A percentile compares a stretch with the other conserved stretches of the same genome.
These are phyloP conservation scores for Phymastichus coffea DNA, from an alignment of 1,140 invertebrate genomes.

Conservation along the genomic window DNA sequence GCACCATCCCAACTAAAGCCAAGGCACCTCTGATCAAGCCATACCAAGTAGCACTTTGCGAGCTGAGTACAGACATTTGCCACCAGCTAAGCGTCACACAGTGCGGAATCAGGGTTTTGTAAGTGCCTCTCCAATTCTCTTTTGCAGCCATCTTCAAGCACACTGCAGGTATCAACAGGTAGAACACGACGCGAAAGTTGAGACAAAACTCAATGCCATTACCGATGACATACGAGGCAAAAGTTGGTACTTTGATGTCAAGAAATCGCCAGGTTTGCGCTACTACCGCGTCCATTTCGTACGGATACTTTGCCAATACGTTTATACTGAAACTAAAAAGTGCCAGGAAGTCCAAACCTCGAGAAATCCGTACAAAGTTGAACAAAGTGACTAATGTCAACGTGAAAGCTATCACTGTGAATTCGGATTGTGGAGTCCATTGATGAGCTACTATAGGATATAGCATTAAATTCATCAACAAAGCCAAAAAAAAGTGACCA, in stretches of 20 bases:
- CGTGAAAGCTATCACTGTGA: slow-evolving; percentile 71
- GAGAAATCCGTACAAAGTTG: slow-evolving; percentile 62
- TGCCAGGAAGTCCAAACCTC: slow-evolving; percentile 69
- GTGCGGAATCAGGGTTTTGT: slow-evolving; percentile 77
- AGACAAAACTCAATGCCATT: slow-evolving; percentile 85
- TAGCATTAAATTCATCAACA: slow-evolving; percentile 72
- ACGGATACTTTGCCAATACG: slow-evolving; percentile 81
- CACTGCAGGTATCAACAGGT: slow-evolving; percentile 73
- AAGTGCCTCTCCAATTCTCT: slow-evolving; percentile 75
- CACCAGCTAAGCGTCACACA: slow-evolving; percentile 85
- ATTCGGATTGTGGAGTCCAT: slow-evolving; percentile 80
- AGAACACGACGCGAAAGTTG: slow-evolving; percentile 76
- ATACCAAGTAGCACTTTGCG: slow-evolving; percentile 78
- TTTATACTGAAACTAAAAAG: slow-evolving; percentile 78
- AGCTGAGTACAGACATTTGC: slow-evolving; percentile 76
- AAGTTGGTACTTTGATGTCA: slow-evolving; percentile 76
- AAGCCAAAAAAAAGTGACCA: slow-evolving; percentile 72
- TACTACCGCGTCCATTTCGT: slow-evolving; percentile 78
- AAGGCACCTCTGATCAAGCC: slow-evolving; percentile 75
- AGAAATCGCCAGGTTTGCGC: slow-evolving; percentile 77
- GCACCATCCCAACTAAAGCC: slow-evolving; percentile 72
- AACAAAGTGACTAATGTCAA: slow-evolving; percentile 74
- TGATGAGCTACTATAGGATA: slow-evolving; percentile 75
- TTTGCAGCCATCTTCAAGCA: slow-evolving; percentile 71
- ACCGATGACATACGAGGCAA: slow-evolving; percentile 75